These are phyloP conservation scores for Anarsia innoxiella DNA, from an alignment of 2,888 invertebrate species.

Conservation along the genomic window DNA sequence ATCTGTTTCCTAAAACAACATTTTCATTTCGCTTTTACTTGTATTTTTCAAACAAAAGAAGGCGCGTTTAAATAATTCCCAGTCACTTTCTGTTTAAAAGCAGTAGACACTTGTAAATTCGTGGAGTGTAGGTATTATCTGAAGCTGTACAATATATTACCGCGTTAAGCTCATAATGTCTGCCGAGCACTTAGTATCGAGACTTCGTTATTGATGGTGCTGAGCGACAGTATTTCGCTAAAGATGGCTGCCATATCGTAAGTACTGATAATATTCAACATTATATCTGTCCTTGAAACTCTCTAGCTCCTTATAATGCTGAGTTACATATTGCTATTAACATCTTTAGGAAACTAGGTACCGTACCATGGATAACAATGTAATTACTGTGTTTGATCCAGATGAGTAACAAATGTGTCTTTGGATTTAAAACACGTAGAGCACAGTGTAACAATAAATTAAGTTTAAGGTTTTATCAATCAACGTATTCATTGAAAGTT, in stretches of 20 bases:
- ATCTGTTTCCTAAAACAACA: not conserved
- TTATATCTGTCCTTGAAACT: not conserved
- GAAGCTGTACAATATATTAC: conserved; percentile 45
- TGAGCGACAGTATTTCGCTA: conserved; percentile 29
- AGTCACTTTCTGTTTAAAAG: conserved; percentile 2
- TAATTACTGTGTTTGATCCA: no score
- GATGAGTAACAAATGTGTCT: no score
- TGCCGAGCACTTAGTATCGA: conserved; percentile 40
- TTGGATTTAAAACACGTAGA: no score
- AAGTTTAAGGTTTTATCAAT: no score
- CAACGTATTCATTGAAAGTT: no score
- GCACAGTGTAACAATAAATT: no score
- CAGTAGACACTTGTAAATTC: conserved; percentile 35
- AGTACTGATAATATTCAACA: conserved; percentile 21
- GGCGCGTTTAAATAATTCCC: not conserved
- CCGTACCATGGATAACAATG: no score
- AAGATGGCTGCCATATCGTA: conserved; percentile 14
- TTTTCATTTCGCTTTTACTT: no score
- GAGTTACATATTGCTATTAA: no score
- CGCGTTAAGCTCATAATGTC: conserved; percentile 46
- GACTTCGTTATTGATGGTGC: conserved; percentile 36
- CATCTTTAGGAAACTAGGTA: no score
- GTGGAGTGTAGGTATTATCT: conserved; percentile 37
- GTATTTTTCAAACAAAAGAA: no score
- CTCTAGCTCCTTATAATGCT: no score